phyloP scores from a whole-genome alignment of 1,140 invertebrate species.

The Popillia japonica region DNA sequence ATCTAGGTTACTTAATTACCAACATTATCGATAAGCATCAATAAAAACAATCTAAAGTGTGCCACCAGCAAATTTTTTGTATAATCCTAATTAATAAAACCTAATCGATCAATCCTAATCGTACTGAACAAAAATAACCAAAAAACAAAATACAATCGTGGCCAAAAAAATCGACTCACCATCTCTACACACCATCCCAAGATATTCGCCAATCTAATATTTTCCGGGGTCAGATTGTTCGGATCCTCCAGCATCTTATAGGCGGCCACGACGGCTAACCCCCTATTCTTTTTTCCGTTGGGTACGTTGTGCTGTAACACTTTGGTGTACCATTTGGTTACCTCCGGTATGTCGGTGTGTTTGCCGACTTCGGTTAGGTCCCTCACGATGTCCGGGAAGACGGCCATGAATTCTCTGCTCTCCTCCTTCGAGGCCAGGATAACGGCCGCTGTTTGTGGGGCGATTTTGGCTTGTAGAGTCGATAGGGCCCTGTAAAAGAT shows the following conservation, averaged over 20 bases:
- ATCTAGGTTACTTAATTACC: too few species aligned
- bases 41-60: background rate
- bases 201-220: conserved; percentile 80
- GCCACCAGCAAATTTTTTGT: background rate
- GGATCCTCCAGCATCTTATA: conserved; percentile 77
- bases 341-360: conserved; percentile 76
- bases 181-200: conserved; percentile 95
- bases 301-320: conserved; percentile 84
- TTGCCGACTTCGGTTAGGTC: conserved; percentile 79
- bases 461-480: conserved; percentile 54
- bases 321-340: conserved; percentile 81
- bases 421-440: conserved; percentile 72
- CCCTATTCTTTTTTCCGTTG: conserved; percentile 82
- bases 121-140: background rate
- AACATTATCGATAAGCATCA: too few species aligned
- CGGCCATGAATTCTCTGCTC: conserved; percentile 83
- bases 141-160: too few species aligned
- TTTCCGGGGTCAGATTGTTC: conserved; percentile 76
- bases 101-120: background rate
- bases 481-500: conserved; percentile 56
- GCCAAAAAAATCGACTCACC: conserved; percentile 66
- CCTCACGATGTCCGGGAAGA: conserved; percentile 85
- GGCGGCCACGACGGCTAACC: conserved; percentile 79
- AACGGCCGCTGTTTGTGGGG: conserved; percentile 44
- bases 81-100: too few species aligned